phyloP scores from a whole-genome alignment of 2,113 vertebrate genomes.

The Piprites chloris region DNA sequence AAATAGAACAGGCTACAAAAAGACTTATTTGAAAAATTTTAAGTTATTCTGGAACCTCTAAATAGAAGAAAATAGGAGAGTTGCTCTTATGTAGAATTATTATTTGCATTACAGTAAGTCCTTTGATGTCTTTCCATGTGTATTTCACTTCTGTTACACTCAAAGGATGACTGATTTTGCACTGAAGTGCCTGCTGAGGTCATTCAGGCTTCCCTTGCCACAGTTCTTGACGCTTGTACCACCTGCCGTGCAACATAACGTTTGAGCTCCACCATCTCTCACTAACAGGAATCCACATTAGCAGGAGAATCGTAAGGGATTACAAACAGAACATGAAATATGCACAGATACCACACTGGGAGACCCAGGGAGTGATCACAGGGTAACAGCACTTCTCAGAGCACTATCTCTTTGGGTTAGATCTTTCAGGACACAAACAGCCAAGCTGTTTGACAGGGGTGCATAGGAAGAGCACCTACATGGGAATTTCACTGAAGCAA shows the following conservation, averaged over 20 bases:
- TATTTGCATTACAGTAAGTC: not conserved
- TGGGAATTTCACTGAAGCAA: not conserved
- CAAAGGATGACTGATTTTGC: not conserved
- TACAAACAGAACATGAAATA: not conserved
- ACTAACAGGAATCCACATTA: not conserved
- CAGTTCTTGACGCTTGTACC: not conserved
- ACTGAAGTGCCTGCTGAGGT: not conserved
- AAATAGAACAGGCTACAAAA: not conserved
- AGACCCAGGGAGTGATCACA: not conserved
- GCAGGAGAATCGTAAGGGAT: not conserved
- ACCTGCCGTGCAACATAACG: accelerated
- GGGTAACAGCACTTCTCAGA: not conserved
- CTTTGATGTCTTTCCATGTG: not conserved
- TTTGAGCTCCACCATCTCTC: not conserved
- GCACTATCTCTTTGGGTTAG: not conserved
- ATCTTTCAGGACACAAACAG: not conserved
- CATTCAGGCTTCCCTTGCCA: not conserved
- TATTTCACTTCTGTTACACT: not conserved
- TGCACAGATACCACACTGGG: not conserved
- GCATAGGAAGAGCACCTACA: accelerated
- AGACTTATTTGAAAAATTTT: not conserved
- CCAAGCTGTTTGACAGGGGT: not conserved
- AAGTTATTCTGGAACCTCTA: not conserved
- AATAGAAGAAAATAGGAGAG: not conserved
- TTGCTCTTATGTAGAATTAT: not conserved